Conservation (phyloP, 2,113 vertebrate species). For the Xenopus borealis region DNA sequence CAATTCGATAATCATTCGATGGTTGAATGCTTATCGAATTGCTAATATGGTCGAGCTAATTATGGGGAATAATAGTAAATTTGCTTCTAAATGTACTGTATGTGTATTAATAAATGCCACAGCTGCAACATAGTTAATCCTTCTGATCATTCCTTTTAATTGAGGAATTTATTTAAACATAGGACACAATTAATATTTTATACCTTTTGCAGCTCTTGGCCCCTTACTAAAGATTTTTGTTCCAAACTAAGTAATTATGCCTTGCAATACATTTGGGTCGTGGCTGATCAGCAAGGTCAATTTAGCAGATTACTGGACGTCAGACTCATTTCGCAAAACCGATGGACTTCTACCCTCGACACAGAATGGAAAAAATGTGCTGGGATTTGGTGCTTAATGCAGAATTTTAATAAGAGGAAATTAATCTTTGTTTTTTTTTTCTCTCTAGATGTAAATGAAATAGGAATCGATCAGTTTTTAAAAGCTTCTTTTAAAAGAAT, state of each 20-base stretch:
- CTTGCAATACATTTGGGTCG: slow-evolving; percentile 56
- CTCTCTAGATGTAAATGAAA: slow-evolving; percentile 15
- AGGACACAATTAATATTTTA: slow-evolving; percentile 57
- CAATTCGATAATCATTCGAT: no score
- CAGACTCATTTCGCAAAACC: slow-evolving; percentile 52
- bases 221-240: slow-evolving; percentile 55
- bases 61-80: no score
- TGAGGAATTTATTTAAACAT: slow-evolving; percentile 51
- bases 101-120: no score
- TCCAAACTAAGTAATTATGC: slow-evolving; percentile 60
- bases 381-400: slow-evolving; percentile 50
- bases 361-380: slow-evolving; percentile 49
- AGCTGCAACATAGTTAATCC: no score
- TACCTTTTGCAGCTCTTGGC: slow-evolving; percentile 38
- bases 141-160: slow-evolving; percentile 42
- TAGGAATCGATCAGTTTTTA: slow-evolving; percentile 4
- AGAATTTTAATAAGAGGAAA: slow-evolving; percentile 62
- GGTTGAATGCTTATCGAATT: no score
- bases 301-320: slow-evolving; percentile 48
- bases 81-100: no score
- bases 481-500: slow-evolving; percentile 16
- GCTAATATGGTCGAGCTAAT: no score
- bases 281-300: slow-evolving; percentile 51
- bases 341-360: slow-evolving; percentile 47
- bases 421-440: slow-evolving; percentile 56